phyloP scores from a whole-genome alignment of 2,888 invertebrate genomes.

The Dynastes maya region DNA sequence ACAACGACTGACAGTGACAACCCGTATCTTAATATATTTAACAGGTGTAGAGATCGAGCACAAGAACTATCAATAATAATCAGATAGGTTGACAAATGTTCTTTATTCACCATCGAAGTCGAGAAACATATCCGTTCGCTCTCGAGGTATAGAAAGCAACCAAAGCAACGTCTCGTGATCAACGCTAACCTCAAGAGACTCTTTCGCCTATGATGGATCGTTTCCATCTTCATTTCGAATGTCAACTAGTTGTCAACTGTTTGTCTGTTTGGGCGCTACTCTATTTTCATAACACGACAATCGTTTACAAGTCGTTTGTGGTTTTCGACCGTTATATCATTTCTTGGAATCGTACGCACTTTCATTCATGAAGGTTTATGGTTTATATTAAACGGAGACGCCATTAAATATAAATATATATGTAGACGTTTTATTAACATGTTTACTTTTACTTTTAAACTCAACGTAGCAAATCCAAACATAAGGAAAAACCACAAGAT shows the following conservation, averaged over 20 bases:
- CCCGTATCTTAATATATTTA: conserved; percentile 32
- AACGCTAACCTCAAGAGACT: conserved; percentile 18
- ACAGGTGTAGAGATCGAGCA: conserved; percentile 35
- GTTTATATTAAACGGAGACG: no score
- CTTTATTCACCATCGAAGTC: conserved; percentile 3
- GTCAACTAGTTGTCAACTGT: conserved; percentile 51
- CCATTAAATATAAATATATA: no score
- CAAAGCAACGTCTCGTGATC: conserved; percentile 18
- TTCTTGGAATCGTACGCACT: conserved; percentile 15
- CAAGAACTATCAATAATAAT: conserved; percentile 44
- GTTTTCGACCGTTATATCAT: neutral
- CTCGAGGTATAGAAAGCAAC: conserved; percentile 1
- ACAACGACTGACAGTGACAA: conserved; percentile 4
- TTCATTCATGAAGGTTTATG: conserved; percentile 16
- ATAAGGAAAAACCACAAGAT: no score
- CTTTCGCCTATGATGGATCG: conserved; percentile 49
- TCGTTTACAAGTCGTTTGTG: conserved; percentile 18
- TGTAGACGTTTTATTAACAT: no score
- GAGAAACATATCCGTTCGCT: conserved; percentile 13
- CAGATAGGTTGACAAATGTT: conserved; percentile 46
- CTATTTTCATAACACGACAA: conserved; percentile 28
- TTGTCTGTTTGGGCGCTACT: conserved; percentile 39
- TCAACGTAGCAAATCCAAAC: no score
- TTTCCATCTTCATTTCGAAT: conserved; percentile 44
- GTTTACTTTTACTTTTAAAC: no score